A percentile compares a stretch with the other conserved stretches of the same genome.
Evolutionary conservation across 1,140 invertebrate species (phyloP).

Genomic region (Ylistrum balloti): DNA sequence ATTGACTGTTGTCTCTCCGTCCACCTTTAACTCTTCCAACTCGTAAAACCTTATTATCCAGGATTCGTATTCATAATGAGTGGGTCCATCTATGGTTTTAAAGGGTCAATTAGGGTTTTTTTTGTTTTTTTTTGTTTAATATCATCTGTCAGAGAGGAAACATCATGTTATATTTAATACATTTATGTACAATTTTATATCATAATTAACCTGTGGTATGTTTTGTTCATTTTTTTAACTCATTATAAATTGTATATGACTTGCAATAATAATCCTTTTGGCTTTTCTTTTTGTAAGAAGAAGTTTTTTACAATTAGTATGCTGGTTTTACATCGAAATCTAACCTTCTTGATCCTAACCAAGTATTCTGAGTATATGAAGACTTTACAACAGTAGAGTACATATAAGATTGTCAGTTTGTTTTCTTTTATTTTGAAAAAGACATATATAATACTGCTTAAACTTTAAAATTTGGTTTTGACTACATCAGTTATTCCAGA

Average conservation of each 20-base stretch:
- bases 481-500: too few species aligned
- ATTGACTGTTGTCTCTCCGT: constrained; percentile 18
- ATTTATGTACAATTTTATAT: neutral
- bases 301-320: neutral
- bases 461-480: neutral
- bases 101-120: neutral
- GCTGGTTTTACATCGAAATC: neutral
- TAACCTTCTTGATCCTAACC: constrained; percentile 5
- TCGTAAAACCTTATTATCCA: neutral
- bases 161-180: neutral
- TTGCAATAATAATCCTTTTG: constrained; percentile 15
- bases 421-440: too few species aligned
- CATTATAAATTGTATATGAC: neutral
- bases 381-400: too few species aligned
- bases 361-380: neutral
- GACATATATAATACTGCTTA: neutral
- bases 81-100: neutral
- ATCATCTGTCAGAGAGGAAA: neutral
- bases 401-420: too few species aligned
- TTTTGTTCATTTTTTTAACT: constrained; percentile 15
- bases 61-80: neutral
- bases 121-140: neutral
- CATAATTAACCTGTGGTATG: neutral
- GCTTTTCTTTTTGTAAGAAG: neutral
- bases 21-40: neutral